These are phyloP conservation scores for Operophtera brumata DNA, from an alignment of 2,888 invertebrate species.

Conservation along the genomic window DNA sequence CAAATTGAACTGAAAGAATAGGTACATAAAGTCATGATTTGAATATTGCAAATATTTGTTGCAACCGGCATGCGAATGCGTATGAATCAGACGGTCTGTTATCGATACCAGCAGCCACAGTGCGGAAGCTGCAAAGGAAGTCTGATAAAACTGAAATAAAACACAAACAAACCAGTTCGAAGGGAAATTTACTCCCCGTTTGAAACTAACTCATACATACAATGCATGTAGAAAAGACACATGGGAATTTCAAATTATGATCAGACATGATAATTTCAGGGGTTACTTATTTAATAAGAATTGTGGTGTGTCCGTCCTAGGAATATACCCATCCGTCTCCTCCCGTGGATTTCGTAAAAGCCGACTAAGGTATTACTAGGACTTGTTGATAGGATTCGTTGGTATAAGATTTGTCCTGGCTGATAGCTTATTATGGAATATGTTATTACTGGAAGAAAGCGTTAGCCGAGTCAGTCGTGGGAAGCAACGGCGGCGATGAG, in stretches of 20 bases:
- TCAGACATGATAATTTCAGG: neutral
- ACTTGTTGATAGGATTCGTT: too few relatives aligned
- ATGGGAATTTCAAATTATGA: slow-evolving; percentile 4
- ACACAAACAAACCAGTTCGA: slow-evolving; percentile 55
- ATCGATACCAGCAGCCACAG: slow-evolving; percentile 56
- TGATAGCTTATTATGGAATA: too few relatives aligned
- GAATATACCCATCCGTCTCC: too few relatives aligned
- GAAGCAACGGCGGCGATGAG: too few relatives aligned
- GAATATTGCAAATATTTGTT: slow-evolving; percentile 17
- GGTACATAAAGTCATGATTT: slow-evolving; percentile 12
- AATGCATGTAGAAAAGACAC: neutral
- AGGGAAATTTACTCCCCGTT: slow-evolving; percentile 31
- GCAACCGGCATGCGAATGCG: slow-evolving; percentile 32
- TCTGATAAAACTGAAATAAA: slow-evolving; percentile 64
- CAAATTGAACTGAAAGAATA: neutral
- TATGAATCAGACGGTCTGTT: slow-evolving; percentile 47
- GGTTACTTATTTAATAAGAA: neutral
- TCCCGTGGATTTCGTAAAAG: too few relatives aligned
- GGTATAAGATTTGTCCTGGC: too few relatives aligned
- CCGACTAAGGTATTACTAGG: too few relatives aligned
- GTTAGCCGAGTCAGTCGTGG: too few relatives aligned
- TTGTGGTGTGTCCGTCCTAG: too few relatives aligned
- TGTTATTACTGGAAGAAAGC: too few relatives aligned
- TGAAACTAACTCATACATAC: slow-evolving; percentile 2
- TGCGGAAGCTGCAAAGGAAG: slow-evolving; percentile 71